Percentiles rank a stretch among this genome's conserved stretches.
Conservation (phyloP, 2,888 invertebrate species). For the Diadromus collaris region DNA sequence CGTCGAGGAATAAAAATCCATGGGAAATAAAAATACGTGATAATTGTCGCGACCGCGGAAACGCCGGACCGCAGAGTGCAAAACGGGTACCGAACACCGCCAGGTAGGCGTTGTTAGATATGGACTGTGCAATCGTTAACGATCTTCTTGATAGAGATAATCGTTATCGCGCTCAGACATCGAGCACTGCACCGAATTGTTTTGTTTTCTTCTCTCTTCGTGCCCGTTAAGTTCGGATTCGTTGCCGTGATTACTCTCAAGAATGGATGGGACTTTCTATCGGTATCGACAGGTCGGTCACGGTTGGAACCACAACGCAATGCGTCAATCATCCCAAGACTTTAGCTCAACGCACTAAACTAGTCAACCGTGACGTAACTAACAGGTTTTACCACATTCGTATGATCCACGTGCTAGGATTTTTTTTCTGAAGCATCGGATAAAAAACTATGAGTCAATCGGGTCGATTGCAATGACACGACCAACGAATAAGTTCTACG, state of each 20-base stretch:
- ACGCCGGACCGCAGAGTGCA: background rate
- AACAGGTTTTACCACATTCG: conserved; percentile 45
- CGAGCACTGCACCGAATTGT: background rate
- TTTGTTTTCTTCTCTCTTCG: too few species aligned
- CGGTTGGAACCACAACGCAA: background rate
- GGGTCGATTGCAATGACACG: background rate
- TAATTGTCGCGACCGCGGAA: conserved; percentile 14
- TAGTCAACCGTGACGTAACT: conserved; percentile 8
- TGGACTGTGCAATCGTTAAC: conserved; percentile 18
- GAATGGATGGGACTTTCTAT: background rate
- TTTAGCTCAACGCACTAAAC: conserved; percentile 7
- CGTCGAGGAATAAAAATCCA: conserved; percentile 14
- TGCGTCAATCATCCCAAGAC: conserved; percentile 12
- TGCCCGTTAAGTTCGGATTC: background rate
- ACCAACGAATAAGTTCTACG: background rate
- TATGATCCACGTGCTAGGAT: background rate
- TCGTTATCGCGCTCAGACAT: background rate
- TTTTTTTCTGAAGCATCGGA: background rate
- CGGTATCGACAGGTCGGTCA: background rate
- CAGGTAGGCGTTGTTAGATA: background rate
- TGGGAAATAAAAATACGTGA: conserved; percentile 16
- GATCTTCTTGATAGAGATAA: conserved; percentile 16
- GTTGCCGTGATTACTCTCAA: background rate
- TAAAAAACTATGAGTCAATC: background rate
- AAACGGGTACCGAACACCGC: background rate